Evolutionary conservation across 2,113 vertebrate species (phyloP).

Genomic region (Semnopithecus entellus): DNA sequence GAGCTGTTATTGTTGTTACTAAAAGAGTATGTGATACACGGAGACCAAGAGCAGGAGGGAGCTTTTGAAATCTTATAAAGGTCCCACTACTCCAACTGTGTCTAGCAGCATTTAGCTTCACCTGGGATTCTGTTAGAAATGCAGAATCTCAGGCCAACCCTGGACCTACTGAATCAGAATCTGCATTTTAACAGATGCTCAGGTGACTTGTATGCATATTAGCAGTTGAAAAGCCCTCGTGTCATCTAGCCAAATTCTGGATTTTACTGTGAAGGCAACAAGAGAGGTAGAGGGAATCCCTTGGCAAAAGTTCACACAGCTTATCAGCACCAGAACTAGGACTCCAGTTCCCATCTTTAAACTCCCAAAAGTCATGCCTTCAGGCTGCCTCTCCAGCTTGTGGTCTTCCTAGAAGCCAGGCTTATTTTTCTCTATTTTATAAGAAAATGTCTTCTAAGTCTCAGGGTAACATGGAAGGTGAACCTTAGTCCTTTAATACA

Average conservation of each 20-base stretch:
- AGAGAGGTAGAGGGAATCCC: background rate
- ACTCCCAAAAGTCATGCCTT: background rate
- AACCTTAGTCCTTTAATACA: background rate
- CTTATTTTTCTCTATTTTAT: background rate
- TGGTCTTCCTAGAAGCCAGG: background rate
- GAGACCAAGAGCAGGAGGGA: background rate
- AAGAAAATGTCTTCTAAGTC: background rate
- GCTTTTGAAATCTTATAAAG: background rate
- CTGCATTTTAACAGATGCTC: background rate
- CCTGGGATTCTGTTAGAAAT: background rate
- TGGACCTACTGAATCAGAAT: background rate
- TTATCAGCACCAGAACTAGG: background rate
- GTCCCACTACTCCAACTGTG: too few species aligned
- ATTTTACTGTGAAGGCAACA: conserved; percentile 6
- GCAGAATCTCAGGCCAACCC: background rate
- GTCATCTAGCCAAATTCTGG: background rate
- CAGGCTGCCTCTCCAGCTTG: background rate
- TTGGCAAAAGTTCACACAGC: background rate
- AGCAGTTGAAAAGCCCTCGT: background rate
- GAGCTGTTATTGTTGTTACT: background rate
- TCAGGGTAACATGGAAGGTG: background rate
- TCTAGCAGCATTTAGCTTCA: background rate
- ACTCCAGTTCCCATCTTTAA: background rate
- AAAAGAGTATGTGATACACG: background rate
- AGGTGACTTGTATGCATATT: background rate